Percentiles rank a stretch among this genome's conserved stretches.
These are phyloP conservation scores for Ceryle rudis DNA, from an alignment of 2,797 vertebrate species.

Conservation along the genomic window DNA sequence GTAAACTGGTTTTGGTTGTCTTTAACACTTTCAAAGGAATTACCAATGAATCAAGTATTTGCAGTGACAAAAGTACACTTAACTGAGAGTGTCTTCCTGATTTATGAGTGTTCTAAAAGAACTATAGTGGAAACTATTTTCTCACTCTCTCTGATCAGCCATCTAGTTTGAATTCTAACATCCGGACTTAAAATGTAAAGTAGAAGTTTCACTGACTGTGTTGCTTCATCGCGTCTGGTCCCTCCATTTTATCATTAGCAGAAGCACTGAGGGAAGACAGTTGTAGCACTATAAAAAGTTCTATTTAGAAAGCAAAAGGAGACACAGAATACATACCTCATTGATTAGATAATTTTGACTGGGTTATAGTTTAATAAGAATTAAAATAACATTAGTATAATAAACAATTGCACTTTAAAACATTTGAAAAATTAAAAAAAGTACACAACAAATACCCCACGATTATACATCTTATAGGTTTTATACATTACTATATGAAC, in stretches of 20 bases:
- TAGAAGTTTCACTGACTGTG: conserved; percentile 66
- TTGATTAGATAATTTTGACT: conserved; percentile 76
- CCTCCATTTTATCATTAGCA: conserved; percentile 79
- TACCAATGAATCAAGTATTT: neutral
- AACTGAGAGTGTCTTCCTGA: neutral
- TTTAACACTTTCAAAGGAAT: neutral
- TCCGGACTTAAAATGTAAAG: conserved; percentile 58
- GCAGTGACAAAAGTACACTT: neutral
- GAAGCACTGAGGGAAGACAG: conserved; percentile 81
- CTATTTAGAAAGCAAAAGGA: conserved; percentile 67
- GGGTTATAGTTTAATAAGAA: conserved; percentile 81
- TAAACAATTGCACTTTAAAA: conserved; percentile 88
- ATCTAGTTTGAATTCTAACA: conserved; percentile 66
- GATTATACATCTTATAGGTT: conserved; percentile 72
- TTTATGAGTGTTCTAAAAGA: conserved; percentile 7
- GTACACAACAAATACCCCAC: conserved; percentile 82
- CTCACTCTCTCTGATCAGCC: conserved; percentile 41
- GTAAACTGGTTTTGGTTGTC: neutral
- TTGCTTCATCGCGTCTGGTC: conserved; percentile 38
- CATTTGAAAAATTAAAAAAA: conserved; percentile 83
- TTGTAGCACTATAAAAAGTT: conserved; percentile 76
- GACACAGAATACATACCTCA: conserved; percentile 81
- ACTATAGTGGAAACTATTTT: conserved; percentile 53
- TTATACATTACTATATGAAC: conserved; percentile 79
- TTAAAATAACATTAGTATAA: conserved; percentile 81